phyloP scores from a whole-genome alignment of 2,888 invertebrate genomes.

The Tortricodes alternella region DNA sequence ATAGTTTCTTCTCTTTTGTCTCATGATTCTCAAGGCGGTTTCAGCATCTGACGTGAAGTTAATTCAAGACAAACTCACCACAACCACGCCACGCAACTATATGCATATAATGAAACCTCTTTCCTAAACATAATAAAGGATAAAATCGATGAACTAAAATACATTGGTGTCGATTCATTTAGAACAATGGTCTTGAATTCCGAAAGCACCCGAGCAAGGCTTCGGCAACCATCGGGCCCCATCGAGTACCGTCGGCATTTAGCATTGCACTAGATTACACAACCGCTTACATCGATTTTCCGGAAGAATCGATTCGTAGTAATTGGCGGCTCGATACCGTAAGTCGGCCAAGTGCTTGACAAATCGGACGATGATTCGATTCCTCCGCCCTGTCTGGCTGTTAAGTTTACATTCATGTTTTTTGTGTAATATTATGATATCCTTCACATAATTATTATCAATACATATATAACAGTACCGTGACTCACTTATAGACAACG shows the following conservation, averaged over 20 bases:
- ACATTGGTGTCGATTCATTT: slow-evolving; percentile 34
- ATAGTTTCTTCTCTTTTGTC: no score
- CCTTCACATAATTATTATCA: no score
- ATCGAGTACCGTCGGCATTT: slow-evolving; percentile 28
- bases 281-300: slow-evolving; percentile 63
- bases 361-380: slow-evolving; percentile 56
- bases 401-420: no score
- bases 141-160: background rate
- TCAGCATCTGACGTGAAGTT: no score
- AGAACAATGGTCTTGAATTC: slow-evolving; percentile 32
- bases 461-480: no score
- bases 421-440: no score
- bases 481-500: no score
- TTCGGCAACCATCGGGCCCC: background rate
- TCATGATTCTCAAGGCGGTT: no score
- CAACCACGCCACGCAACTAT: no score
- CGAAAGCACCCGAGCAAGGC: background rate
- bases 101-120: background rate
- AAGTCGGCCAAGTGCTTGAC: slow-evolving; percentile 65
- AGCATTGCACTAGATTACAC: slow-evolving; percentile 49
- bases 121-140: background rate
- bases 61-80: no score
- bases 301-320: slow-evolving; percentile 64
- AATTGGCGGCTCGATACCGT: slow-evolving; percentile 57
- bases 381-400: slow-evolving; percentile 37